Evolutionary conservation across 2,888 invertebrate species (phyloP), one percentile per base, ranked within the genome.

Genomic region (Arrhopalites spinosus): DNA sequence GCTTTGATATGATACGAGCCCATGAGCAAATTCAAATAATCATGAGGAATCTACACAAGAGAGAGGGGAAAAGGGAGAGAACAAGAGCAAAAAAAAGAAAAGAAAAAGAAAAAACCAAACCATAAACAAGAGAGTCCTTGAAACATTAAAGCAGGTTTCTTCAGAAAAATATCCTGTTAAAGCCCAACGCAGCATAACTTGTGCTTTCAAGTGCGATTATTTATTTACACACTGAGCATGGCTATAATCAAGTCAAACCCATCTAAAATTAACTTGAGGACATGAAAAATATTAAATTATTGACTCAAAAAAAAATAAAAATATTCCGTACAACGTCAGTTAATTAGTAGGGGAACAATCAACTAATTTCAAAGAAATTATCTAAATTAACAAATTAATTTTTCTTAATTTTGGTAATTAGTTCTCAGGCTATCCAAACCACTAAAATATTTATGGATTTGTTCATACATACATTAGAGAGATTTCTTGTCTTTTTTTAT

Each of bases 61-160:
- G 20, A 17, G 15, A 11, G 59, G 15, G 7, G 20, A 20, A 20
- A 56, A 15, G n/a, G 20, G 25, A 8, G 25, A 25, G 25, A 27
- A 11, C 56, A 56, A 7, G 56, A 56, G 56, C 56, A 56, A 56
- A 56, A 56, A 56, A n/a, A n/a, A n/a, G 36, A 36, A 3, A 3
- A 20, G 23, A 36, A 8, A 63, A 29, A 36, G 3, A 0, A 66
- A 30, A 29, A 66, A 20, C 8, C 30, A 66, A 36, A 66, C 64
- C 15, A 63, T 30, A 63, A 63, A 36, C 36, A 66, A 23, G 27
- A 47, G 67, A 68, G 67, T 68, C 67, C 67, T 68, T 68, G 67
- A 68, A 36, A 68, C 25, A 47, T 68, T 68, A 47, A 68, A 68
- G 23, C 20, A 20, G 45, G 50, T 23, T 15, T 68, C 43, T 68